These are phyloP conservation scores for Xanthorhoe spadicearia DNA, from an alignment of 2,888 invertebrate genomes.

Conservation along the genomic window DNA sequence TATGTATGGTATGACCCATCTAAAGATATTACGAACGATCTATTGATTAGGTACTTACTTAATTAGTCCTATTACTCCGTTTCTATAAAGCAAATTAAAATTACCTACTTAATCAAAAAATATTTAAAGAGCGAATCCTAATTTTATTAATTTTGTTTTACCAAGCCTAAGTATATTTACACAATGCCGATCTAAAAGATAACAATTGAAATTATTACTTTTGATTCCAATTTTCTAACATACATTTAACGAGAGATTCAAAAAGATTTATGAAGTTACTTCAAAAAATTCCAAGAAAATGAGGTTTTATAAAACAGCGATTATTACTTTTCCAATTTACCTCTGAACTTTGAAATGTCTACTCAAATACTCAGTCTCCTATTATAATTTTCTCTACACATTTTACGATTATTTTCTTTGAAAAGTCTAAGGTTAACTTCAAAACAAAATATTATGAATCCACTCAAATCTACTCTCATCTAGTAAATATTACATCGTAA, in stretches of 20 bases:
- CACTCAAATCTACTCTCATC: background rate
- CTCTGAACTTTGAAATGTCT: constrained; percentile 3
- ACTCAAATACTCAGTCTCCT: background rate
- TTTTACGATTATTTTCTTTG: background rate
- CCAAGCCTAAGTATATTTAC: background rate
- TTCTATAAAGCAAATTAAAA: background rate
- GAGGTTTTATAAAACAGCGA: constrained; percentile 25
- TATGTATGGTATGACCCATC: too few relatives aligned
- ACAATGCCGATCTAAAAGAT: background rate
- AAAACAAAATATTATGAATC: background rate
- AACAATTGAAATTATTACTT: background rate
- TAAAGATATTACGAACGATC: too few relatives aligned
- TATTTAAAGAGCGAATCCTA: background rate
- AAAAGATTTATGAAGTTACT: constrained; percentile 8
- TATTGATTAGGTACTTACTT: too few relatives aligned
- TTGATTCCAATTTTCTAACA: background rate
- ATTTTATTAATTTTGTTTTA: background rate
- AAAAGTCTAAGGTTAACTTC: background rate
- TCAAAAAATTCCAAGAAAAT: constrained; percentile 25
- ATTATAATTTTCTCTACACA: background rate
- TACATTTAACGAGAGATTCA: background rate
- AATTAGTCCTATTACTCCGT: too few relatives aligned
- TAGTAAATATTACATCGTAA: background rate
- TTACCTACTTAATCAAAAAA: background rate
- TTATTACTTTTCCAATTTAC: constrained; percentile 39